These are phyloP conservation scores for Coccyzus lansbergi DNA, from an alignment of 2,797 vertebrate species.

Conservation along the genomic window DNA sequence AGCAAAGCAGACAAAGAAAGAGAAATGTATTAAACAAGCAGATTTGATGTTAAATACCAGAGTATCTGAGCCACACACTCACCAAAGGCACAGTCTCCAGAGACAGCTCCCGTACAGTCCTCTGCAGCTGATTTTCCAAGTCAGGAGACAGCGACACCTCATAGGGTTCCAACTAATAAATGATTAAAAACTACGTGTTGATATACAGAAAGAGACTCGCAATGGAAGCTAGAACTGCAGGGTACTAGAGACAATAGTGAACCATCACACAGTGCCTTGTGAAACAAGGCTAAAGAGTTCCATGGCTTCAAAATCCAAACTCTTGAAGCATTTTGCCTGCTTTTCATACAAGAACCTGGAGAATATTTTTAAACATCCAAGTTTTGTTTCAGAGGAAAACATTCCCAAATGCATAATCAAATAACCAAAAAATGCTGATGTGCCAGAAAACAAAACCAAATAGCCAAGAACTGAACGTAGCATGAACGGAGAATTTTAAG, in stretches of 20 bases:
- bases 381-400: not conserved
- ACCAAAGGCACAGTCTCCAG: conserved; percentile 81
- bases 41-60: not conserved
- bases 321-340: not conserved
- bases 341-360: not conserved
- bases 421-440: not conserved
- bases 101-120: conserved; percentile 81
- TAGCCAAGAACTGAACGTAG: fast-evolving
- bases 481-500: not conserved
- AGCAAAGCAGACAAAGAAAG: not conserved
- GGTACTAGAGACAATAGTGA: not conserved
- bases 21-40: not conserved
- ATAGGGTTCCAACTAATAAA: conserved; percentile 86
- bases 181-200: not conserved
- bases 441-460: not conserved
- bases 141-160: conserved; percentile 83
- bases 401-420: not conserved
- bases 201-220: not conserved
- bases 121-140: conserved; percentile 82
- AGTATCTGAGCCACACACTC: conserved; percentile 34
- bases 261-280: not conserved
- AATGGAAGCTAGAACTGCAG: not conserved
- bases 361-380: not conserved
- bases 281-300: not conserved
- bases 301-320: not conserved